phyloP scores from a whole-genome alignment of 1,140 invertebrate species.

The Vanessa atalanta region DNA sequence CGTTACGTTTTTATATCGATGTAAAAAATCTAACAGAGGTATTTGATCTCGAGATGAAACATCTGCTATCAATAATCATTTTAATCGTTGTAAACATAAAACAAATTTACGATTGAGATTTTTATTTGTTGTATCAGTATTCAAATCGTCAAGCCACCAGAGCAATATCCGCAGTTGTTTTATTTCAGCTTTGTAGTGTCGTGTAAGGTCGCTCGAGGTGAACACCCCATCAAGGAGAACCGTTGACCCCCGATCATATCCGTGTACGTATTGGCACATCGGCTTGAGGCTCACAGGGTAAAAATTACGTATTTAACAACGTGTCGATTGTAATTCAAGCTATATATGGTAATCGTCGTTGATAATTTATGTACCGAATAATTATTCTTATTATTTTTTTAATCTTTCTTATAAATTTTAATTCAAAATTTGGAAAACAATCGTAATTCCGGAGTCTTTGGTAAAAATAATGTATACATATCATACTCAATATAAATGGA shows the following conservation, averaged over 20 bases:
- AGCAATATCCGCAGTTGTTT: conserved; percentile 43
- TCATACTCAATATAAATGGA: background rate
- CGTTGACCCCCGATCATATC: conserved; percentile 72
- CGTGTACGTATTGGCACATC: conserved; percentile 45
- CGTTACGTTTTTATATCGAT: conserved; percentile 1
- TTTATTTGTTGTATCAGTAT: conserved; percentile 15
- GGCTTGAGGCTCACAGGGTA: conserved; percentile 48
- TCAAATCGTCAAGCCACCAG: conserved; percentile 15
- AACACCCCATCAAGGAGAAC: conserved; percentile 76
- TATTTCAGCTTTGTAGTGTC: conserved; percentile 52
- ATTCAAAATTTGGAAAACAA: too few species aligned
- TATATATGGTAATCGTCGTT: background rate
- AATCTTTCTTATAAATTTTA: background rate
- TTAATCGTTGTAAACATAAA: conserved; percentile 13
- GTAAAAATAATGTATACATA: background rate
- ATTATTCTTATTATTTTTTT: background rate
- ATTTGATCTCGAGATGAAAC: conserved; percentile 5
- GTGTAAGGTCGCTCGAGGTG: conserved; percentile 71
- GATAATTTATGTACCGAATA: background rate
- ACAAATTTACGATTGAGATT: conserved; percentile 5
- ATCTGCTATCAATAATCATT: conserved; percentile 14
- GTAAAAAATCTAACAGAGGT: conserved; percentile 10
- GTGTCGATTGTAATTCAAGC: background rate
- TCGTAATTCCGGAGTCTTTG: too few species aligned
- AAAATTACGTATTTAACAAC: conserved; percentile 33